Conservation (phyloP, 92 coral and sea anemone genomes). For the Nematostella vectensis region DNA sequence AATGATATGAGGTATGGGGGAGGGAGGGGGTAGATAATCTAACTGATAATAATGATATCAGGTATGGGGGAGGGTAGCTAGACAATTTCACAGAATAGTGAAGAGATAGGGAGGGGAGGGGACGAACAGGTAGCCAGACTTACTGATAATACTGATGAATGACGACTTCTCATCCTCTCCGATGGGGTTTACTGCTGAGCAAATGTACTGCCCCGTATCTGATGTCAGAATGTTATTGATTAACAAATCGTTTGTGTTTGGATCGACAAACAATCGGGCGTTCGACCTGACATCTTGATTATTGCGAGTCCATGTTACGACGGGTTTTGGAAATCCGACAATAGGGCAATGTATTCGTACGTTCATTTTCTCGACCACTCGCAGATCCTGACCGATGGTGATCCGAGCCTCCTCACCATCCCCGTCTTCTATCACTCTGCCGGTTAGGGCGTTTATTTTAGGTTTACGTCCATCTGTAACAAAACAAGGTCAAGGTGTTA, state of each 20-base stretch:
- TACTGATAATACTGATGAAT: slow-evolving; percentile 61
- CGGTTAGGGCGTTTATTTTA: slow-evolving; percentile 35
- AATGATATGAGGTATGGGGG: no score
- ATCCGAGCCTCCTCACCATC: slow-evolving; percentile 53
- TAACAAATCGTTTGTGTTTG: slow-evolving; percentile 30
- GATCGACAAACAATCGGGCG: slow-evolving; percentile 33
- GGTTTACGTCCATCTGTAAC: slow-evolving; percentile 57
- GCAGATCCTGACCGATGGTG: slow-evolving; percentile 65
- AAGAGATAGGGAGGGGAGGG: no score
- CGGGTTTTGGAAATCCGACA: slow-evolving; percentile 67
- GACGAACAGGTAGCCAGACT: no score
- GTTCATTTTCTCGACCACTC: slow-evolving; percentile 55
- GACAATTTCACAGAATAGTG: no score
- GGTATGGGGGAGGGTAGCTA: no score
- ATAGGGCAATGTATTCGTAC: slow-evolving; percentile 61
- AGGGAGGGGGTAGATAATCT: no score
- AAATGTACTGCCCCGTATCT: slow-evolving; percentile 73
- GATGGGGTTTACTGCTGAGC: slow-evolving; percentile 52
- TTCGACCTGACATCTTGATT: slow-evolving; percentile 40
- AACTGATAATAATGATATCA: no score
- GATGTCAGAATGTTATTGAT: slow-evolving; percentile 35
- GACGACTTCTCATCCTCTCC: slow-evolving; percentile 47
- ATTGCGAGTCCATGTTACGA: slow-evolving; percentile 58
- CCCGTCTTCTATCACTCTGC: slow-evolving; percentile 39
- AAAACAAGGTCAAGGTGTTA: neutral